phyloP scores from a whole-genome alignment of 2,113 vertebrate species.

The Gallinago paraguaiae region DNA sequence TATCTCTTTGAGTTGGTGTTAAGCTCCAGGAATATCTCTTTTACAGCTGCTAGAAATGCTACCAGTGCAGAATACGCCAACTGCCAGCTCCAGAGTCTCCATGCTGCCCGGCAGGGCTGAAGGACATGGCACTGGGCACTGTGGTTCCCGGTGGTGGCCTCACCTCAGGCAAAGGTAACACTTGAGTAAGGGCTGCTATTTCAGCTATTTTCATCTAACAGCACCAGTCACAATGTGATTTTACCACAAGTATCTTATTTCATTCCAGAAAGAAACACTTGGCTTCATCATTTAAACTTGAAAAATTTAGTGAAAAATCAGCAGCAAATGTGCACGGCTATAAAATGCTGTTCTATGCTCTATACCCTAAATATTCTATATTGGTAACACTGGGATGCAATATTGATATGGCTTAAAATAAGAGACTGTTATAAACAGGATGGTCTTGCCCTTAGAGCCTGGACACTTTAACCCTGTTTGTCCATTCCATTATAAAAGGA shows the following conservation, averaged over 20 bases:
- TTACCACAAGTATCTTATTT: not conserved
- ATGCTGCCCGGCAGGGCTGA: not conserved
- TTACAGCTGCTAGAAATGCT: not conserved
- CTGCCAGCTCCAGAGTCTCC: not conserved
- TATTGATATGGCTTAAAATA: not conserved
- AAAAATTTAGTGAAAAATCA: not conserved
- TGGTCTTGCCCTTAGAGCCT: not conserved
- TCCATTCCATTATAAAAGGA: not conserved
- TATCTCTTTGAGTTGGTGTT: not conserved
- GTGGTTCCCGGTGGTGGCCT: not conserved
- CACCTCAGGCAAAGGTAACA: not conserved
- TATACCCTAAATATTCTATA: not conserved
- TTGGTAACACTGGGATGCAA: not conserved
- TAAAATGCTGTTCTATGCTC: not conserved
- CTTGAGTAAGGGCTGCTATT: not conserved
- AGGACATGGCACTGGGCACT: fast-evolving
- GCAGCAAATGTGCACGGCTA: not conserved
- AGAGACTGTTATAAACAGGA: not conserved
- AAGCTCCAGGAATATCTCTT: not conserved
- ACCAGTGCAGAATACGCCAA: not conserved
- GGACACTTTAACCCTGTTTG: not conserved
- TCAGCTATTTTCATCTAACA: not conserved
- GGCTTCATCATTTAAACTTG: not conserved
- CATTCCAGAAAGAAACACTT: not conserved
- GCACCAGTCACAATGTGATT: not conserved